Evolutionary conservation across 2,113 vertebrate genomes (phyloP).

Genomic region (Marmota monax): DNA sequence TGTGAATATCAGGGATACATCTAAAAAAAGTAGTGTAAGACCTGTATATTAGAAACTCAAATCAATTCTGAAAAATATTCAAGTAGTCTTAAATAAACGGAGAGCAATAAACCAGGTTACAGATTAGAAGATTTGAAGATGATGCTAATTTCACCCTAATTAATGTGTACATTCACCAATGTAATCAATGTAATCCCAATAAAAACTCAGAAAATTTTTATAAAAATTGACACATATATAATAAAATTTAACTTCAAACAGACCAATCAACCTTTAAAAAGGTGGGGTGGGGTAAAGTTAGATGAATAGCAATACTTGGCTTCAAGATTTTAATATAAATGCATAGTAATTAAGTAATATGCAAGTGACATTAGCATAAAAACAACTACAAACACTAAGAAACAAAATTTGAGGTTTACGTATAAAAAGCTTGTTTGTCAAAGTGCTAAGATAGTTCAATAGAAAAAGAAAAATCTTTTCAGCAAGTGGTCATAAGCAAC

Average conservation of each 20-base stretch:
- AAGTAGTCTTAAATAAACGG: not conserved
- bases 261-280: not conserved
- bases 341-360: not conserved
- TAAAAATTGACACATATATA: not conserved
- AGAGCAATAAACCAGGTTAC: not conserved
- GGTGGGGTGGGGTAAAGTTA: not conserved
- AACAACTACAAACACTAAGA: not conserved
- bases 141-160: not conserved
- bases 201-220: not conserved
- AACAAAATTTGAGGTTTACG: not conserved
- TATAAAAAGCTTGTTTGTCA: not conserved
- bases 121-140: not conserved
- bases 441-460: not conserved
- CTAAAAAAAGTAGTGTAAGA: not conserved
- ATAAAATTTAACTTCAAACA: constrained; percentile 15
- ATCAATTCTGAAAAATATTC: not conserved
- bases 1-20: not conserved
- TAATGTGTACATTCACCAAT: not conserved
- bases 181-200: not conserved
- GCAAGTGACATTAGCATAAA: not conserved
- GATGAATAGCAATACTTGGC: not conserved
- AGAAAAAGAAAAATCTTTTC: not conserved
- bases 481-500: not conserved
- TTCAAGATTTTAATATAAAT: not conserved
- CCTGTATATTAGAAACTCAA: not conserved